Percentiles rank a stretch among this genome's conserved stretches.
These are phyloP conservation scores for Meganola albula DNA, from an alignment of 2,888 invertebrate species.

Conservation along the genomic window DNA sequence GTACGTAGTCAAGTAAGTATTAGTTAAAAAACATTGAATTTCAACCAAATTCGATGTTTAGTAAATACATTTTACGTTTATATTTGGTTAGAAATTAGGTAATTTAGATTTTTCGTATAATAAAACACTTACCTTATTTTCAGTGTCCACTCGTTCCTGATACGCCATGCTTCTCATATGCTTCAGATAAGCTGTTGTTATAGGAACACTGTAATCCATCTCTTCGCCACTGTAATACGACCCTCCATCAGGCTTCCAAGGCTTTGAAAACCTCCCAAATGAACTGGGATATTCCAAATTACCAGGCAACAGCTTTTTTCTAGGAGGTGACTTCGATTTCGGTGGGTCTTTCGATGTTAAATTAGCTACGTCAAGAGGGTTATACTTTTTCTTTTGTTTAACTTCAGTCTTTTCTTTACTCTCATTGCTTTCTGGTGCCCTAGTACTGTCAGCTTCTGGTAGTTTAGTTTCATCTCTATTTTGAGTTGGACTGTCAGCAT, in stretches of 20 bases:
- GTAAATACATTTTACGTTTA: no score
- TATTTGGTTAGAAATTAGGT: no score
- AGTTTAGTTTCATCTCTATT: constrained; percentile 34
- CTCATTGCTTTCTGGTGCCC: constrained; percentile 43
- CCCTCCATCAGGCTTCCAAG: constrained; percentile 77
- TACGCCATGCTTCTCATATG: constrained; percentile 85
- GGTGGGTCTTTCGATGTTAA: constrained; percentile 80
- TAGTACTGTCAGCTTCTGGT: constrained; percentile 42
- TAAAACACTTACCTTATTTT: constrained; percentile 58
- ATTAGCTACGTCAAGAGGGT: constrained; percentile 81
- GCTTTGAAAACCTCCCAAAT: constrained; percentile 74
- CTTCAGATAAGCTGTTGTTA: constrained; percentile 92
- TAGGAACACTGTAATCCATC: constrained; percentile 90
- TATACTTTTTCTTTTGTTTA: constrained; percentile 74
- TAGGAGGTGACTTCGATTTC: constrained; percentile 64
- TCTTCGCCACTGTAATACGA: constrained; percentile 67
- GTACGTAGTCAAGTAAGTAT: no score
- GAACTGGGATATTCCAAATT: constrained; percentile 51
- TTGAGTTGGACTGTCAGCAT: constrained; percentile 48
- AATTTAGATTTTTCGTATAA: no score
- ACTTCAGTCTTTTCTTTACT: constrained; percentile 54
- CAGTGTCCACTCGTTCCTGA: constrained; percentile 54
- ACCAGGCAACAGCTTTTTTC: constrained; percentile 67
- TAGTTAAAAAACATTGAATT: no score
- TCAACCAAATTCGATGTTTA: no score